Base-by-base conservation (phyloP, 1,140 invertebrate species). In the Drosophila repletoides region DNA sequence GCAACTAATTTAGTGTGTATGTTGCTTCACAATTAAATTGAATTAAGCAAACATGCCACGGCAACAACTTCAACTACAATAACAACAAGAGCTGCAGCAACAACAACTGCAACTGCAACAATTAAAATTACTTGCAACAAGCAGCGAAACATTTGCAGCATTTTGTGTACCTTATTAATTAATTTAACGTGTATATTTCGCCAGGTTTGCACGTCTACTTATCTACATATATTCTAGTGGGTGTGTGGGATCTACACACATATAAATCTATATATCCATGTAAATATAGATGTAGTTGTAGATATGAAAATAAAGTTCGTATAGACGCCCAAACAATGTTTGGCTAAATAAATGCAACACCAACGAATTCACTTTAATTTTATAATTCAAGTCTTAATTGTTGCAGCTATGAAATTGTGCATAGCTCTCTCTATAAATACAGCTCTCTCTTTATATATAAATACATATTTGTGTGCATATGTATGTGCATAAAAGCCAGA, bases 101-200 rank as follows among this genome's bases (percentile, higher is more conserved):
- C 17, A 12, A 15, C 6, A 21, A 45, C 22, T 34, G 22, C 21
- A 31, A 46, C 59, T n/a, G n/a, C 17, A 12, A 15, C 6, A 21
- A 45, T 15, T 34, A 33, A 12, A 31, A 46, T 49, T 60, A 45
- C 40, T 52, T 43, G 17, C 38, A 41, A 29, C 46, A 75, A 64
- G 70, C 69, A 51, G 24, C 46, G 31, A 66, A 67, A 41, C 56
- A 83, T 83, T 83, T 86, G 41, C 70, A 60, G 17, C 49, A 71
- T 71, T 74, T 79, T 83, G 74, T 79, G 79, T 83, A 83, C 74
- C 74, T 84, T 83, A 79, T 86, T 83, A 83, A 84, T 83, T 79
- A 83, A 79, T 83, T 83, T 84, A 83, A 86, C 74, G 70, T 83
- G 79, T 83, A 84, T 79, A 84, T 84, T 77, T 41, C 79, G 61